Evolutionary conservation across 1,140 invertebrate species (phyloP), one percentile per base, ranked within the genome.

Genomic region (Lasioglossum baleicum): DNA sequence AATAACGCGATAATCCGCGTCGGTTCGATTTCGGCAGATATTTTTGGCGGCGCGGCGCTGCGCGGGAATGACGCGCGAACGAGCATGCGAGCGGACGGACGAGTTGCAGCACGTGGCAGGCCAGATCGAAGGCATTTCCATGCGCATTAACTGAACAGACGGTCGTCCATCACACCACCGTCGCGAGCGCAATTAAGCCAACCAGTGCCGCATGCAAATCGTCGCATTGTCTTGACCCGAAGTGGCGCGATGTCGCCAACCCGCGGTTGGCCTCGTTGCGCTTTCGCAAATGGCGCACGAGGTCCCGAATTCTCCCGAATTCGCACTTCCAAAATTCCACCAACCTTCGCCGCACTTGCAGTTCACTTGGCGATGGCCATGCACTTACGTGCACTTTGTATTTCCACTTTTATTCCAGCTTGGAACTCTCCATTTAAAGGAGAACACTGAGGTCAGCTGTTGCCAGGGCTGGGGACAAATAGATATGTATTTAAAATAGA

Each of bases 151-250:
- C 53, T 70, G 48, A 65, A 67, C 65, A 72, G 75, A 64, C 61
- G 71, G 66, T 74, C 63, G 58, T 85, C 74, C 51, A 80, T 78
- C 79, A 70, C 71, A 72, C 53, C 56, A 79, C 70, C 51, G 73
- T 75, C 77, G 48, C 56, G 35, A 42, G 66, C 42, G 75, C 78
- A 79, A 86, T 87, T 86, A 86, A 87, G 80, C 56, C 75, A 75
- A 78, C 75, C 75, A 63, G 69, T 74, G 79, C 67, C 63, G 72
- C 74, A 87, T 86, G 84, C 80, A 84, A 86, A 86, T 83, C 66
- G 74, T 15, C 60, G 81, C 83, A 86, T 86, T 88, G 84, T 86
- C 83, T 88, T 84, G 81, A 63, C 70, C 67, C 76, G 60, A 79
- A 66, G 68, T 78, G 74, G 74, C 79, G 56, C 65, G 79, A 48